phyloP scores from a whole-genome alignment of 2,888 invertebrate species.

The Amiota mariae region DNA sequence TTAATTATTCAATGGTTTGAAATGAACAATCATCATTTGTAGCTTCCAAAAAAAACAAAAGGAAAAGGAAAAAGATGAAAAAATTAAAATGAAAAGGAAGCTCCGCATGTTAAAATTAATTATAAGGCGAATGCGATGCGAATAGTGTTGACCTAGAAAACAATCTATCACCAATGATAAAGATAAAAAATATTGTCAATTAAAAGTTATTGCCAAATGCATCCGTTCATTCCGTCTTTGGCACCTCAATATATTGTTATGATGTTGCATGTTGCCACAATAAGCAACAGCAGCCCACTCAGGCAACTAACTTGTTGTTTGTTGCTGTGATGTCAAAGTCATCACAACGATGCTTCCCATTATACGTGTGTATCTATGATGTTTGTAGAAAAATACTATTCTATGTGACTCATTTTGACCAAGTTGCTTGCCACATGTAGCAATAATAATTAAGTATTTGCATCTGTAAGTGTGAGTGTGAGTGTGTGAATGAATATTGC shows the following conservation, averaged over 20 bases:
- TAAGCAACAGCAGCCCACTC: no score
- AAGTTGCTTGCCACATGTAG: no score
- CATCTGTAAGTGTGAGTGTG: no score
- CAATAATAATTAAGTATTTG: no score
- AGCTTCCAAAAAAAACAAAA: neutral
- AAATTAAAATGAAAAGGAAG: conserved; percentile 48
- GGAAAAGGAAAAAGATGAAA: neutral
- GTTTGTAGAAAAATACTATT: neutral
- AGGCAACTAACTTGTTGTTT: neutral
- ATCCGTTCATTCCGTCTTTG: neutral
- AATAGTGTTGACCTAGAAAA: conserved; percentile 60
- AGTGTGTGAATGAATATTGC: conserved; percentile 7
- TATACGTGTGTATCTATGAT: neutral
- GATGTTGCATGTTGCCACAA: neutral
- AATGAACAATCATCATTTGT: conserved; percentile 1
- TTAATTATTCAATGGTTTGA: neutral
- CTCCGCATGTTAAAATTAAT: conserved; percentile 62
- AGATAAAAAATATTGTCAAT: neutral
- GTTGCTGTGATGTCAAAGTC: neutral
- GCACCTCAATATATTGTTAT: neutral
- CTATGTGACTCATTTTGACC: conserved; percentile 36
- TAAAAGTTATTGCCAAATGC: no score
- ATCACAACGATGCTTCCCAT: neutral
- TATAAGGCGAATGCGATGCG: conserved; percentile 58
- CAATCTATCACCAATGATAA: neutral